Evolutionary conservation across 2,888 invertebrate species (phyloP), one percentile per base, ranked within the genome.

Genomic region (Acronicta psi): DNA sequence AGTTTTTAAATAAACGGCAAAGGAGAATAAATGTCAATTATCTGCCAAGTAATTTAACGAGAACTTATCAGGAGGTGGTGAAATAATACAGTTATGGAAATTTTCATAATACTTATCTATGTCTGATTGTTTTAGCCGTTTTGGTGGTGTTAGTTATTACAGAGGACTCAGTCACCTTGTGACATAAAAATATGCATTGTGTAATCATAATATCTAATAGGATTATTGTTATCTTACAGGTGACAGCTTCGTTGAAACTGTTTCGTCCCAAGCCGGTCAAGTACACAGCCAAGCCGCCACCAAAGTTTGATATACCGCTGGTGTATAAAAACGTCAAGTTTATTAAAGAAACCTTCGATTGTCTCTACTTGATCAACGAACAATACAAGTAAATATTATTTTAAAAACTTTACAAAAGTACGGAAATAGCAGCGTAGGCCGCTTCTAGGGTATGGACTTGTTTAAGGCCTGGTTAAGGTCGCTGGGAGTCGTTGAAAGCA

Each of bases 231-330:
- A 68, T 68, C 61, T 86, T 85, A 16, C 72, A 94, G 93, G 77
- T 93, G 31, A 90, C 88, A 69, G 92, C 92, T 6, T 84, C 90
- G 1, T 42, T 88, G 0, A 86, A 81, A 70, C 61, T 93, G 23
- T 93, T 93, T 47, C 84, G 82, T 42, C 91, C 93, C 1, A 90
- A 87, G 55, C 88, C 87, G 72, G 81, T 86, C 23, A 92, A 90
- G 75, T 83, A 93, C 45, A 81, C 85, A 40, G 87, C 86, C 59
- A 85, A 89, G 44, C 71, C 85, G 0, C 84, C 84, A 0, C 83
- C 84, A 6, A 91, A 90, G 66, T 91, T 91, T 61, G 90, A 94
- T 58, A 58, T 91, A 1, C 73, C 82, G 0, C 81, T 92, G 0
- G 71, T 93, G 8, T 90, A 91, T 62, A 91, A 84, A 54, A 93